A percentile compares a stretch with the other conserved stretches of the same genome.
Evolutionary conservation across 2,888 invertebrate species (phyloP).

Genomic region (Pocota personata): DNA sequence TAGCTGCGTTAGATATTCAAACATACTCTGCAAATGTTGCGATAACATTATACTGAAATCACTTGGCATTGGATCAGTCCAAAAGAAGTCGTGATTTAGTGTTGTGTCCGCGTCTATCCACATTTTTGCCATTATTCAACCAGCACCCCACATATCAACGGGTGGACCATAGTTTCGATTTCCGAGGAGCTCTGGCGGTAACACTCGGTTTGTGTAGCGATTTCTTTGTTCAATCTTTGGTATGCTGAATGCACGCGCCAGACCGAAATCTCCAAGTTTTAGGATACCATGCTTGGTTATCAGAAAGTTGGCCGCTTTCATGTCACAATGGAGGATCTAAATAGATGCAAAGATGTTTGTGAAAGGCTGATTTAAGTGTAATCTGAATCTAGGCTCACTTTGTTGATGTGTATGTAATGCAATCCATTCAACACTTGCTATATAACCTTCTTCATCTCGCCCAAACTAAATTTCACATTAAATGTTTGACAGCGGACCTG

Average conservation of each 20-base stretch:
- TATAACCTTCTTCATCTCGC: conserved; percentile 98
- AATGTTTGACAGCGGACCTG: conserved; percentile 96
- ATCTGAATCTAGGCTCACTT: conserved; percentile 82
- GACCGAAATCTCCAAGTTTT: conserved; percentile 98
- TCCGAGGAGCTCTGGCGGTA: conserved; percentile 87
- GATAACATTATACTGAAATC: conserved; percentile 96
- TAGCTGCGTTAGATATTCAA: conserved; percentile 94
- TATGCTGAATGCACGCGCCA: conserved; percentile 96
- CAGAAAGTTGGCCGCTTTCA: conserved; percentile 99
- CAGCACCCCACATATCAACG: conserved; percentile 98
- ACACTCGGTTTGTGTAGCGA: conserved; percentile 98
- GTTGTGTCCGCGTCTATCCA: conserved; percentile 97
- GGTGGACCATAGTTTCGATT: conserved; percentile 98
- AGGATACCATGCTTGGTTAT: conserved; percentile 97
- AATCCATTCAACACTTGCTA: conserved; percentile 93
- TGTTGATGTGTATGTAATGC: conserved; percentile 98
- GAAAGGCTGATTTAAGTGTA: neutral
- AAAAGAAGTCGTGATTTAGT: conserved; percentile 98
- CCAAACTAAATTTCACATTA: conserved; percentile 98
- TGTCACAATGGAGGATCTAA: conserved; percentile 94
- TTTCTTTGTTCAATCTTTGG: conserved; percentile 93
- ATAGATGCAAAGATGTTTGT: neutral
- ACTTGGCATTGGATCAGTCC: conserved; percentile 98
- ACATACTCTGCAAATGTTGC: conserved; percentile 96
- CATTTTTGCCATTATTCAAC: conserved; percentile 99